Conservation (phyloP, 2,888 invertebrate genomes). For the Sylvicola fuscatus region DNA sequence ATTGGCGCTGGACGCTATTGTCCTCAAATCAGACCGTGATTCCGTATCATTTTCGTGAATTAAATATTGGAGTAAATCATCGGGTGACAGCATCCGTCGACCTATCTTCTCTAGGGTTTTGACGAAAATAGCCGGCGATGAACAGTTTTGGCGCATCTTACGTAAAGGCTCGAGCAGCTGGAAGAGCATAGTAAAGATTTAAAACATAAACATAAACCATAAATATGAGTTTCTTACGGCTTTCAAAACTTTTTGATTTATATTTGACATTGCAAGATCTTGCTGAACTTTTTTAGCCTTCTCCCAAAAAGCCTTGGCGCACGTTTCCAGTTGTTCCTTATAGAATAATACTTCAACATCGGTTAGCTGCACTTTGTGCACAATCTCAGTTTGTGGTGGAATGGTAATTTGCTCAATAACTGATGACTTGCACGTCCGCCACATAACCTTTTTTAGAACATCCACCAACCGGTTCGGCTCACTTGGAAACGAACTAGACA, state of each 20-base stretch:
- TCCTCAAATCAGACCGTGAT: constrained; percentile 40
- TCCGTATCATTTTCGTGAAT: constrained; percentile 35
- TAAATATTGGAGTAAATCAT: constrained; percentile 42
- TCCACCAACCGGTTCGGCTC: constrained; percentile 18
- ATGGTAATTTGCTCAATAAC: constrained; percentile 45
- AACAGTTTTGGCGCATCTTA: constrained; percentile 46
- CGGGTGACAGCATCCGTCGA: constrained; percentile 35
- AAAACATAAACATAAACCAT: constrained; percentile 2
- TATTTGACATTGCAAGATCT: constrained; percentile 25
- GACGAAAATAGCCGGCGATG: constrained; percentile 38
- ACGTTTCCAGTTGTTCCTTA: constrained; percentile 33
- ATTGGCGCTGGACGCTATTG: constrained; percentile 40
- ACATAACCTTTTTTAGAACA: constrained; percentile 34
- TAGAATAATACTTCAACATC: constrained; percentile 56
- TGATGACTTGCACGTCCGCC: constrained; percentile 47
- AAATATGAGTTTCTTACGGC: constrained; percentile 13
- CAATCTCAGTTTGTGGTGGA: constrained; percentile 35
- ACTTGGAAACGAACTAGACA: constrained; percentile 13
- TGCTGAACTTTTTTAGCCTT: constrained; percentile 24
- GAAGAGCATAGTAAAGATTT: neutral
- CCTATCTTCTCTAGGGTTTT: constrained; percentile 29
- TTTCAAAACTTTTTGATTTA: constrained; percentile 26
- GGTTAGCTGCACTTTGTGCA: constrained; percentile 41
- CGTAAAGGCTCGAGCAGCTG: constrained; percentile 34
- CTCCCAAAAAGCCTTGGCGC: constrained; percentile 26